Evolutionary conservation across 53 echinoderm and acorn worm species (phyloP).

Genomic region (Holothuria scabra): DNA sequence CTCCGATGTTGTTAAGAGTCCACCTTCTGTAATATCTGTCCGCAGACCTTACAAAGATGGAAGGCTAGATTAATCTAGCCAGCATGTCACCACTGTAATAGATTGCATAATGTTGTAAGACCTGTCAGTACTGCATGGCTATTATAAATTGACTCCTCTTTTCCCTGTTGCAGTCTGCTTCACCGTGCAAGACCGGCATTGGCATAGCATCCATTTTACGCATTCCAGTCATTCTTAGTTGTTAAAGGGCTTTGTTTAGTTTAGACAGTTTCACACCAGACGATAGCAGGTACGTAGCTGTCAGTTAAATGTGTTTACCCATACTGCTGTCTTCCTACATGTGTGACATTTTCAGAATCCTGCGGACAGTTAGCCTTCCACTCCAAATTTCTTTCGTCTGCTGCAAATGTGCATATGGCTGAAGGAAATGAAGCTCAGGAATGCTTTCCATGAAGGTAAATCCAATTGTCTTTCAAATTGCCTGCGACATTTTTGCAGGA

Average conservation of each 20-base stretch:
- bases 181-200: too few species aligned
- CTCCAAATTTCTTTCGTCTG: neutral
- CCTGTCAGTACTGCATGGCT: too few species aligned
- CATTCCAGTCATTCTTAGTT: conserved; percentile 15
- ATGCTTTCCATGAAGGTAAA: conserved; percentile 20
- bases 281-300: conserved; percentile 8
- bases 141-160: too few species aligned
- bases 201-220: neutral
- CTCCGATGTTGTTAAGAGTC: too few species aligned
- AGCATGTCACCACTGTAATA: too few species aligned
- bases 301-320: conserved; percentile 37
- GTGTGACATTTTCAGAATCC: neutral
- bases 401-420: neutral
- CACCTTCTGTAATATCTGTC: too few species aligned
- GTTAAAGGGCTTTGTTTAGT: conserved; percentile 36
- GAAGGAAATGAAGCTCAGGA: conserved; percentile 5
- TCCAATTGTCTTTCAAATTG: conserved; percentile 24
- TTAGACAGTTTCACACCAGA: conserved; percentile 26
- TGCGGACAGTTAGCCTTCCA: neutral
- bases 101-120: too few species aligned
- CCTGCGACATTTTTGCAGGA: conserved; percentile 36
- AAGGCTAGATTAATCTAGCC: too few species aligned
- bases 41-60: too few species aligned
- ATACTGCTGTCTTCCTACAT: conserved; percentile 3
- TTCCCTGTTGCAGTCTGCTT: too few species aligned